Conservation (phyloP, 2,113 vertebrate species). For the Festucalex cinctus region DNA sequence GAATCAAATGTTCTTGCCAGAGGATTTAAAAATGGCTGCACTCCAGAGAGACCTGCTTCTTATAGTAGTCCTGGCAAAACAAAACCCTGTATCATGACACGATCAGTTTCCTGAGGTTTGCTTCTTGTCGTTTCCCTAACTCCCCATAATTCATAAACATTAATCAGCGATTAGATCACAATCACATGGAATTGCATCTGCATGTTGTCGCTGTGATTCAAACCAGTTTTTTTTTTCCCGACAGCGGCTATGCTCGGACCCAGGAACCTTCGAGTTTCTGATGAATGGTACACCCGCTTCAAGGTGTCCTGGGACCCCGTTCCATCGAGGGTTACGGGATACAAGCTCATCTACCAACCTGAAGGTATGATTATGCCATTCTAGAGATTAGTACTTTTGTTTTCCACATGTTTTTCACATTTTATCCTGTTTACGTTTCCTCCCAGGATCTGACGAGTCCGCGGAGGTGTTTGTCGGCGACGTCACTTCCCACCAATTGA, state of each 20-base stretch:
- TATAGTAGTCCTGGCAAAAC: conserved; percentile 12
- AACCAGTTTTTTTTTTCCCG: conserved; percentile 37
- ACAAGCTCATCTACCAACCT: conserved; percentile 90
- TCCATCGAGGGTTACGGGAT: conserved; percentile 88
- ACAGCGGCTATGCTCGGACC: conserved; percentile 88
- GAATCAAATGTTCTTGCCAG: conserved; percentile 31
- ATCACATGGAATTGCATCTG: conserved; percentile 2
- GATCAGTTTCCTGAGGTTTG: background rate
- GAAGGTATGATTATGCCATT: conserved; percentile 72
- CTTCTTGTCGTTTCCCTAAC: conserved; percentile 25
- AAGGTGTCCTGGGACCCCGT: conserved; percentile 92
- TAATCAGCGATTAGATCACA: conserved; percentile 8
- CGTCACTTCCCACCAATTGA: conserved; percentile 83
- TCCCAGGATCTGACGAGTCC: conserved; percentile 80
- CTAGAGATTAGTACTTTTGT: background rate
- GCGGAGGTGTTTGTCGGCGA: conserved; percentile 89
- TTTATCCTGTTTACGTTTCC: background rate
- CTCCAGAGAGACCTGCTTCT: conserved; percentile 29
- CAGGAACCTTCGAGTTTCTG: conserved; percentile 91
- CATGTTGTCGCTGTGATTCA: background rate
- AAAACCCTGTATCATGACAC: conserved; percentile 9
- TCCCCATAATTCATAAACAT: background rate
- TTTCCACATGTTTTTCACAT: background rate
- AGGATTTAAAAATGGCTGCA: conserved; percentile 30
- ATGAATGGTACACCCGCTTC: conserved; percentile 98